These are phyloP conservation scores for Loripinus fragilis DNA, from an alignment of 2,888 invertebrate genomes.

Conservation along the genomic window DNA sequence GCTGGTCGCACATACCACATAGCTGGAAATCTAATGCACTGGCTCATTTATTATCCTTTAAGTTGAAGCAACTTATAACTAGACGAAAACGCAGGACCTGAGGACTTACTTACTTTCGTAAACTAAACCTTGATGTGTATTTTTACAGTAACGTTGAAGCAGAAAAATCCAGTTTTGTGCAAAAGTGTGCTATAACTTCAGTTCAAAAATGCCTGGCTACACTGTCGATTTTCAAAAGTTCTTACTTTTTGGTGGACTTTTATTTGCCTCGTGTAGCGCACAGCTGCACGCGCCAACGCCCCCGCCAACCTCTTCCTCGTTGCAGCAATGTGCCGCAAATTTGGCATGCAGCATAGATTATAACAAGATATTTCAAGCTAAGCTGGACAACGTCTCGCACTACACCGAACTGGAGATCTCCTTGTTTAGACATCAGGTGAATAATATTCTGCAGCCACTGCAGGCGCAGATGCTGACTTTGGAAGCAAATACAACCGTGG, in stretches of 20 bases:
- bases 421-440: constrained; percentile 32
- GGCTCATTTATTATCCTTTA: too few species aligned
- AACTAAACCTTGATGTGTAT: too few species aligned
- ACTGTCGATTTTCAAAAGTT: too few species aligned
- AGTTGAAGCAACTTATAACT: too few species aligned
- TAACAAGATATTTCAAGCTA: constrained; percentile 45
- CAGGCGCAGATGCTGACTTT: constrained; percentile 31
- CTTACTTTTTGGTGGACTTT: background rate
- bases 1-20: too few species aligned
- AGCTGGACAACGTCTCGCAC: constrained; percentile 51
- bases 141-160: too few species aligned
- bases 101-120: too few species aligned
- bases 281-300: background rate
- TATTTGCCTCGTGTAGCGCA: background rate
- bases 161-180: too few species aligned
- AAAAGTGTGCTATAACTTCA: too few species aligned
- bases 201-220: too few species aligned
- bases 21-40: too few species aligned
- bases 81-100: too few species aligned
- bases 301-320: background rate
- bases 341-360: constrained; percentile 58
- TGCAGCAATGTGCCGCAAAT: constrained; percentile 55
- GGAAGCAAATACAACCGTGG: constrained; percentile 31
- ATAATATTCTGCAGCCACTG: constrained; percentile 38
- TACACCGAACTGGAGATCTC: constrained; percentile 48